phyloP scores from a whole-genome alignment of 2,113 vertebrate species.

The Apeltes quadracus region DNA sequence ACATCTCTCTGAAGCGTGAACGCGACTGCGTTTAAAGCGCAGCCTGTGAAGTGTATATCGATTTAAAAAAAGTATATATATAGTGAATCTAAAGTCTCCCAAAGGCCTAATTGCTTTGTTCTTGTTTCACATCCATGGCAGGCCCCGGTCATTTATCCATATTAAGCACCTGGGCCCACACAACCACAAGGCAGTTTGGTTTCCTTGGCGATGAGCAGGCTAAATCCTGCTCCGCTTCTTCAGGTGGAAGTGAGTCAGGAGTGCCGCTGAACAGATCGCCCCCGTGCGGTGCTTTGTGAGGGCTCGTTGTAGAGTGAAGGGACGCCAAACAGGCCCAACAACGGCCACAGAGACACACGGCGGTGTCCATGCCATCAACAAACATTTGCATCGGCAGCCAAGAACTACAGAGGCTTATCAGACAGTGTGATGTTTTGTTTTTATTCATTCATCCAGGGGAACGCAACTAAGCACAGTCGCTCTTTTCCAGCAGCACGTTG shows the following conservation, averaged over 20 bases:
- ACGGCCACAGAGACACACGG: constrained; percentile 33
- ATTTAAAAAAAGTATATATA: too few relatives aligned
- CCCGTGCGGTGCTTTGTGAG: constrained; percentile 61
- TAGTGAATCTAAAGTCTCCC: too few relatives aligned
- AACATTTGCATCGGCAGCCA: constrained; percentile 13
- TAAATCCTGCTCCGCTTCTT: constrained; percentile 72
- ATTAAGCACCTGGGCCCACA: constrained; percentile 46
- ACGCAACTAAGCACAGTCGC: constrained; percentile 10
- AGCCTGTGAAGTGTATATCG: background rate
- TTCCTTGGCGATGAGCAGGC: constrained; percentile 76
- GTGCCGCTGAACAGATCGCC: constrained; percentile 70
- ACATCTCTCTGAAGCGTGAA: background rate
- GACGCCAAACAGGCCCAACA: background rate
- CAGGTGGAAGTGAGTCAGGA: constrained; percentile 77
- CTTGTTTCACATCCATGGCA: constrained; percentile 30
- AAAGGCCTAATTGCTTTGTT: constrained; percentile 46
- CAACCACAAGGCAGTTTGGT: constrained; percentile 57
- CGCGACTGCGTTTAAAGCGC: background rate
- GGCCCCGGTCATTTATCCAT: constrained; percentile 49
- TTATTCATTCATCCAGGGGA: constrained; percentile 28
- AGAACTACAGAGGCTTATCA: constrained; percentile 18
- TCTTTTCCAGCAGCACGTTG: constrained; percentile 14
- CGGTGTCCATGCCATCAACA: constrained; percentile 43
- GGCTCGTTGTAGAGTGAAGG: constrained; percentile 54
- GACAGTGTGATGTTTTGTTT: constrained; percentile 1